phyloP scores from a whole-genome alignment of 2,113 vertebrate genomes.

The Ceyx melanurus region DNA sequence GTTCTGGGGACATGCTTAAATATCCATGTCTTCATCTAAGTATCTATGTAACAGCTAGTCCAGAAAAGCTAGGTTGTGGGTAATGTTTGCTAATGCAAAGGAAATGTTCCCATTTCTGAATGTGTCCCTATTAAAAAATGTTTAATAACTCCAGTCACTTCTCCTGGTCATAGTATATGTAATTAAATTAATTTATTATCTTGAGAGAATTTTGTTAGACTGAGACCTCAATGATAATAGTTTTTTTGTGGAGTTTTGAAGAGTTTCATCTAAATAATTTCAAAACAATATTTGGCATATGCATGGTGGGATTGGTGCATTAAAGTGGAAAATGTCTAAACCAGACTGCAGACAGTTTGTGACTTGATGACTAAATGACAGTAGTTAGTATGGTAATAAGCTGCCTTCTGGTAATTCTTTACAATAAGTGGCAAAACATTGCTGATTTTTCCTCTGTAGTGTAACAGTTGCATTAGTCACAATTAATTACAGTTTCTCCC shows the following conservation, averaged over 20 bases:
- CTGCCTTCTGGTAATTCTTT: constrained; percentile 39
- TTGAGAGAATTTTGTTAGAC: background rate
- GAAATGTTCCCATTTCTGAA: background rate
- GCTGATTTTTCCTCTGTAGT: constrained; percentile 32
- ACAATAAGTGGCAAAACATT: constrained; percentile 11
- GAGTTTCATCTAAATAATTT: background rate
- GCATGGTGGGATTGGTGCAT: background rate
- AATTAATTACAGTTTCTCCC: constrained; percentile 22
- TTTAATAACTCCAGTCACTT: background rate
- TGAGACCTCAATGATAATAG: background rate
- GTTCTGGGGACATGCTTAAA: background rate
- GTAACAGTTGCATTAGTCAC: constrained; percentile 25
- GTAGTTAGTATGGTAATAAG: constrained; percentile 30
- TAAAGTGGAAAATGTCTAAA: background rate
- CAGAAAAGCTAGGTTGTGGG: background rate
- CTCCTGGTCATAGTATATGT: background rate
- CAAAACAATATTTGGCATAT: background rate
- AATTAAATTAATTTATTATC: background rate
- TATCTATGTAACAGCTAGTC: background rate
- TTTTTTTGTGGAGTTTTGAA: background rate
- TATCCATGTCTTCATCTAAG: background rate
- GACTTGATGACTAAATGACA: constrained; percentile 19
- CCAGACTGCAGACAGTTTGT: background rate
- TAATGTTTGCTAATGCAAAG: background rate
- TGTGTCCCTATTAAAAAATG: background rate